Evolutionary conservation across 2,888 invertebrate species (phyloP), one percentile per base, ranked within the genome.

Genomic region (Sminthurides aquaticus): DNA sequence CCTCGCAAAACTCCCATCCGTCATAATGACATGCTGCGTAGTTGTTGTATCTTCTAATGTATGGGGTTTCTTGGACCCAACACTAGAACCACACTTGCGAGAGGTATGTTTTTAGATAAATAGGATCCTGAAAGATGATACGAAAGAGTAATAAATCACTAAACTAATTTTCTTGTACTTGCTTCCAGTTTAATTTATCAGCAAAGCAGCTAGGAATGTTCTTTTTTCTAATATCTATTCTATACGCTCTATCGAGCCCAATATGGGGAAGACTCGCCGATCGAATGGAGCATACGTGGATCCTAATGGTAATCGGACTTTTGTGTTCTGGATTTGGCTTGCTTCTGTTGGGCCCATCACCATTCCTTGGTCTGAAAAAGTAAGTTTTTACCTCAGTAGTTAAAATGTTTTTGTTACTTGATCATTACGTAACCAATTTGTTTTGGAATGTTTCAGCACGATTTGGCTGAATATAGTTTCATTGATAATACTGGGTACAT

Each of bases 31-130:
- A 8, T 84, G 86, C 2, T 76, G 87, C 25, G 85, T 87, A 57
- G 84, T 89, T n/a, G 82, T 87, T 18, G 81, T 86, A 25, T 34
- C 34, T 18, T 87, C 89, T 1, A 87, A 87, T 76, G 84, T 85
- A 0, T 87, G 89, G 85, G 86, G 87, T 0, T 89, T 88, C 77
- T 78, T 90, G 60, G 89, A 90, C 77, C 89, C 89, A 15, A 89
- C 89, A 0, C 76, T 89, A 69, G 87, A 89, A 74, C 87, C 87
- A 1, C 89, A 89, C 78, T 78, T 89, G 69, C 78, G 86, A 69
- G 79, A 81, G 76, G 84, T 83, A 77, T 57, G 67, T 55, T 28
- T 60, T 26, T 29, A 24, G 3, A 18, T 28, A 20, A 28, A 27
- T 56, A 62, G 25, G 5, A 25, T 26, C 27, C 25, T 8, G 24